Evolutionary conservation across 2,888 invertebrate genomes (phyloP), one percentile per base, ranked within the genome.

Genomic region (Ormyrus thymus): DNA sequence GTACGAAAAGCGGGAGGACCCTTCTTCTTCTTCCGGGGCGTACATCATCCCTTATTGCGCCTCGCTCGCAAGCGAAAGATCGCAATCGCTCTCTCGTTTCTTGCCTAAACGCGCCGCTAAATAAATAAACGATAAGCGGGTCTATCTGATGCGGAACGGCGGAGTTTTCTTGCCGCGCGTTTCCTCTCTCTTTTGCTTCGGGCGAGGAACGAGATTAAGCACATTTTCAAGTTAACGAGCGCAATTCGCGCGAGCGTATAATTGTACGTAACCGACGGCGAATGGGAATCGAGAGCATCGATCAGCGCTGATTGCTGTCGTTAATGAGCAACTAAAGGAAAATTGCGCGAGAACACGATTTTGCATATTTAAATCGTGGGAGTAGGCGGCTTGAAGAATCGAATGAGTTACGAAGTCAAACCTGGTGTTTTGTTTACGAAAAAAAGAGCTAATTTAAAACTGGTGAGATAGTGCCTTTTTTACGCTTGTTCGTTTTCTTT

Each of bases 91-190:
- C 15, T 65, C 61, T 56, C 58, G 13, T 46, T 65, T 48, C 7
- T 45, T 29, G 43, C 5, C 69, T 68, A 61, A 70, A 58, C 58
- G 45, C 29, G 15, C 45, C 50, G 59, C 65, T 45, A 58, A 76
- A 71, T 71, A 65, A 77, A 76, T 76, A 70, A 68, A 56, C 50
- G 74, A 74, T 65, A 65, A 74, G 58, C 43, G 58, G 7, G 13
- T 72, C 50, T 50, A 65, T 65, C 64, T 55, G 64, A 29, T 6
- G 11, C 13, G 8, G 45, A 10, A 56, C 51, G 50, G 11, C 65
- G 58, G 56, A 58, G 55, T 29, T 29, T 29, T 29, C 29, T 29
- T 29, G 29, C 29, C 29, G 29, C 29, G n/a, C 29, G 29, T 29
- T 29, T 29, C 29, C 29, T 29, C 29, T 29, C 29, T 29, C 29